Evolutionary conservation across 2,888 invertebrate species (phyloP).

Genomic region (Noctua pronuba): DNA sequence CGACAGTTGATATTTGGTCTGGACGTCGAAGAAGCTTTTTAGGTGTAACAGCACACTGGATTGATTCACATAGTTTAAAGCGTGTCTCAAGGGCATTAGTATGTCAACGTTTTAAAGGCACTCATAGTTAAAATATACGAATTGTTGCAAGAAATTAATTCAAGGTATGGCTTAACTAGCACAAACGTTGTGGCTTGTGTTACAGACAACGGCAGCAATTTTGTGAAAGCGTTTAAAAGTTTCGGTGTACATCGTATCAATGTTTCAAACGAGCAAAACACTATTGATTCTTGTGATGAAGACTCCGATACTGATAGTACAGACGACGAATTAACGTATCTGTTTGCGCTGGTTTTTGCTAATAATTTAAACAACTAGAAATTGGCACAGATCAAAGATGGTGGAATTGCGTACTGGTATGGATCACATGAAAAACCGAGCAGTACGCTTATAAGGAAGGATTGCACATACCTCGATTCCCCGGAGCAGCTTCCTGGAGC

Average conservation of each 20-base stretch:
- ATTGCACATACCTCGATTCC: no score
- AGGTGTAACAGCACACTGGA: slow-evolving; percentile 41
- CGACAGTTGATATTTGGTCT: slow-evolving; percentile 52
- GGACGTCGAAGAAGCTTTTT: slow-evolving; percentile 44
- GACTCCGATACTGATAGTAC: slow-evolving; percentile 36
- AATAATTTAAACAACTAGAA: no score
- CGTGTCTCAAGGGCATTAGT: slow-evolving; percentile 30
- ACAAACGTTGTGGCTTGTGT: slow-evolving; percentile 35
- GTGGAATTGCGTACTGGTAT: no score
- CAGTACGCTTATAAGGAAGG: no score
- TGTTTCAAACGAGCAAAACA: slow-evolving; percentile 40
- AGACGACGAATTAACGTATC: slow-evolving; percentile 35
- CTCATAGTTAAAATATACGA: slow-evolving; percentile 39
- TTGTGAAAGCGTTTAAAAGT: slow-evolving; percentile 48
- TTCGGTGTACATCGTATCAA: slow-evolving; percentile 5
- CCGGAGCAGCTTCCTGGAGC: no score
- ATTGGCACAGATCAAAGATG: no score
- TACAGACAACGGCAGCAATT: slow-evolving; percentile 52
- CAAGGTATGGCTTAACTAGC: slow-evolving; percentile 33
- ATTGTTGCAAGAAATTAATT: slow-evolving; percentile 40
- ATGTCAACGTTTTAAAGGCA: slow-evolving; percentile 22
- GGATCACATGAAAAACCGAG: no score
- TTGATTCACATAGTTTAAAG: slow-evolving; percentile 25
- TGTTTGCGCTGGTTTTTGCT: no score
- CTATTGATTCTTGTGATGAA: slow-evolving; percentile 39